phyloP scores from a whole-genome alignment of 2,888 invertebrate species.

The Tenthredo distinguenda region DNA sequence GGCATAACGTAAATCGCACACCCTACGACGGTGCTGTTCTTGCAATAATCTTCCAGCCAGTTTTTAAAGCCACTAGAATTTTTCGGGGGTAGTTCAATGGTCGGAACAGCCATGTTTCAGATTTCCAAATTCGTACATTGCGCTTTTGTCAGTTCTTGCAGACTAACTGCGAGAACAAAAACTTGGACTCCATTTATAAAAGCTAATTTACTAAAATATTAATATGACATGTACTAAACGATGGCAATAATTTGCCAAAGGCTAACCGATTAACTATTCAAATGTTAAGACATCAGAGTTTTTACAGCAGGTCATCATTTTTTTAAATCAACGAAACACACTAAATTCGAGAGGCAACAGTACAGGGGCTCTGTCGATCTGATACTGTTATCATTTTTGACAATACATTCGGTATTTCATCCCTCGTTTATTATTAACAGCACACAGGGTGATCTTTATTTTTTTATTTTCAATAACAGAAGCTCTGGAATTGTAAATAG shows the following conservation, averaged over 20 bases:
- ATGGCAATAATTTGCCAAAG: neutral
- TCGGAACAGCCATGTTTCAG: neutral
- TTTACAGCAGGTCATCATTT: neutral
- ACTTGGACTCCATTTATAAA: neutral
- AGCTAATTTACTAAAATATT: neutral
- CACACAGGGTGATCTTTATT: neutral
- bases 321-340: neutral
- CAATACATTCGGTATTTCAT: neutral
- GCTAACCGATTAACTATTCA: neutral
- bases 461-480: neutral
- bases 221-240: neutral
- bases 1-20: neutral
- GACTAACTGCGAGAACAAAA: neutral
- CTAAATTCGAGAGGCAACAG: neutral
- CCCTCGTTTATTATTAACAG: neutral
- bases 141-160: neutral
- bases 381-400: neutral
- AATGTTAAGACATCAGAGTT: neutral
- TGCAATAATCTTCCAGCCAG: slow-evolving; percentile 26
- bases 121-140: neutral
- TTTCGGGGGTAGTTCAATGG: neutral
- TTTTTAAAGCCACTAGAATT: neutral
- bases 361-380: neutral
- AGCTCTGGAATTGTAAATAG: neutral
- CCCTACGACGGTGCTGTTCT: slow-evolving; percentile 20